These are phyloP conservation scores for Nipponia nippon DNA, from an alignment of 2,113 vertebrate species.

Conservation along the genomic window DNA sequence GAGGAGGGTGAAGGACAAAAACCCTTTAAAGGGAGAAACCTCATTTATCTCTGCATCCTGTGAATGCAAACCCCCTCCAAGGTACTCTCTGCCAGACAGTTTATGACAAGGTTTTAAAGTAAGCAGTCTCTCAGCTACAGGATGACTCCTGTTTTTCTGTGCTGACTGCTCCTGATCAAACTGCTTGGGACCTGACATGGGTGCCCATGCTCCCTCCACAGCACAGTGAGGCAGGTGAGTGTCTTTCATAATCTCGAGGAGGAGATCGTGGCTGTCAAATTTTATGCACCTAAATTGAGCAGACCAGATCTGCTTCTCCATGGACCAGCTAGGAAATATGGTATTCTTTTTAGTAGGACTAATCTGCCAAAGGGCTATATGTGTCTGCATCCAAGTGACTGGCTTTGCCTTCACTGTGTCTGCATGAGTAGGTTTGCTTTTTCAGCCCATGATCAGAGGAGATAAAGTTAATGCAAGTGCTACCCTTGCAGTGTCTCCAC, in stretches of 20 bases:
- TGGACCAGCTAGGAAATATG: background rate
- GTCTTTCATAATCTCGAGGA: background rate
- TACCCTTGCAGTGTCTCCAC: background rate
- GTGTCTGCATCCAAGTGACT: background rate
- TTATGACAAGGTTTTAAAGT: background rate
- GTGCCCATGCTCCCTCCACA: background rate
- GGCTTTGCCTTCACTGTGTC: background rate
- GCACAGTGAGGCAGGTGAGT: fast-evolving
- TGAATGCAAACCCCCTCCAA: background rate
- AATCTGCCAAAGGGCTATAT: background rate
- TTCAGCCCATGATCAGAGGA: fast-evolving
- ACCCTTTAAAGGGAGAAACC: background rate
- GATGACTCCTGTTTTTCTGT: background rate
- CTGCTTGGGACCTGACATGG: background rate
- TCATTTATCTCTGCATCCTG: background rate
- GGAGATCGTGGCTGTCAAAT: background rate
- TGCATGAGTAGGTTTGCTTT: background rate
- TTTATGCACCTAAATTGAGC: background rate
- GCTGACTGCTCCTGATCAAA: background rate
- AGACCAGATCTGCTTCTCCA: background rate
- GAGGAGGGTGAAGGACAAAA: background rate
- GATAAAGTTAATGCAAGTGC: background rate
- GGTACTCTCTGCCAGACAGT: background rate
- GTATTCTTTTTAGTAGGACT: background rate
- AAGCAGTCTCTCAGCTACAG: background rate